phyloP scores from a whole-genome alignment of 2,888 invertebrate genomes.

The Habrosyne pyritoides region DNA sequence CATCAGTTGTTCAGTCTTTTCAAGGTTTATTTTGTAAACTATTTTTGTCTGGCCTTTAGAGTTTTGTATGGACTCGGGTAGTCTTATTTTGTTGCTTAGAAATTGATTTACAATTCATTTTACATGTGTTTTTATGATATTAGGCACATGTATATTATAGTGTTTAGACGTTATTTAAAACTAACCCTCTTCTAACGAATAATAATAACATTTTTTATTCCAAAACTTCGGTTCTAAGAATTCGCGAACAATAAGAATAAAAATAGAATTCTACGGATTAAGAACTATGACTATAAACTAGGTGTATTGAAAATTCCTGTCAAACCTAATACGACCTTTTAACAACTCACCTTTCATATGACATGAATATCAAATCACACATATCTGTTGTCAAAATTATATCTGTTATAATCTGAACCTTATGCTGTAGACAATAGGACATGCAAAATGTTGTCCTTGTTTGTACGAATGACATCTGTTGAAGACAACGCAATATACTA shows the following conservation, averaged over 20 bases:
- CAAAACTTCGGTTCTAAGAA: not conserved
- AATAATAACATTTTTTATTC: not conserved
- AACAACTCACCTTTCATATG: constrained; percentile 66
- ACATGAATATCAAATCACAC: constrained; percentile 68
- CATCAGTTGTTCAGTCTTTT: constrained; percentile 14
- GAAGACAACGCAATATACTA: constrained; percentile 67
- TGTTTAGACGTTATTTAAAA: too few species aligned
- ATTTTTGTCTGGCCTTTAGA: constrained; percentile 15
- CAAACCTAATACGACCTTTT: constrained; percentile 69
- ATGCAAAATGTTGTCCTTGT: constrained; percentile 48
- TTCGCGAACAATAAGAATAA: constrained; percentile 36
- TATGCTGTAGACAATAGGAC: constrained; percentile 46
- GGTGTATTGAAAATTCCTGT: constrained; percentile 60
- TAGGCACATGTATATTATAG: too few species aligned
- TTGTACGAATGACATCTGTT: constrained; percentile 71
- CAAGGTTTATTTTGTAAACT: constrained; percentile 26
- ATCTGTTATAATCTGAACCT: constrained; percentile 45
- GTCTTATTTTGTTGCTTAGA: not conserved
- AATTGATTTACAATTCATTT: not conserved
- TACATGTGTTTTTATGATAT: not conserved
- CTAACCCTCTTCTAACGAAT: too few species aligned
- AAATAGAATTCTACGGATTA: constrained; percentile 48
- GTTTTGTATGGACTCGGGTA: constrained; percentile 3
- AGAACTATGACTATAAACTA: constrained; percentile 37
- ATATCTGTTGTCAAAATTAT: constrained; percentile 34